Conservation (phyloP, 2,113 vertebrate species). For the Nothobranchius furzeri region DNA sequence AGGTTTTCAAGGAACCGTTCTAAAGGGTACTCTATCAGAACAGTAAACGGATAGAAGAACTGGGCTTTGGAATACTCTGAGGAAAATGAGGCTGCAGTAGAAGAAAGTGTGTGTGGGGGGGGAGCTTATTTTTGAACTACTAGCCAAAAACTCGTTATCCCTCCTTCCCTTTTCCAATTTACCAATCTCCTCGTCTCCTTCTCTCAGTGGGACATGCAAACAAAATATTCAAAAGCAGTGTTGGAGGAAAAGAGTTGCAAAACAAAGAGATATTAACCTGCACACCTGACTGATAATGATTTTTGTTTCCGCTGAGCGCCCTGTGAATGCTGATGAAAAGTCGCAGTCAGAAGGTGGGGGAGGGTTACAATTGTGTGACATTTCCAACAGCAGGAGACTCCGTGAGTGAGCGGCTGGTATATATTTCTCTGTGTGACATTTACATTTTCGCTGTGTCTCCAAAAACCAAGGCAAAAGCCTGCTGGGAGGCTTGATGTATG, state of each 20-base stretch:
- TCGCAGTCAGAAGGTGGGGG: background rate
- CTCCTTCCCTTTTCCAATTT: background rate
- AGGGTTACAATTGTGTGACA: conserved; percentile 26
- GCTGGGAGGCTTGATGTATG: conserved; percentile 17
- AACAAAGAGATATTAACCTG: conserved; percentile 12
- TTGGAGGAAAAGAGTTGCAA: conserved; percentile 20
- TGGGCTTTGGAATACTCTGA: conserved; percentile 14
- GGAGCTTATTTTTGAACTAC: background rate
- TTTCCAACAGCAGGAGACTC: conserved; percentile 12
- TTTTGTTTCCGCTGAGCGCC: background rate
- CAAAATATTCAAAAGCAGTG: conserved; percentile 33
- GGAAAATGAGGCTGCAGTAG: conserved; percentile 6
- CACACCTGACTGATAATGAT: conserved; percentile 7
- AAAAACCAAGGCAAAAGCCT: background rate
- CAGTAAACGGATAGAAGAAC: conserved; percentile 8
- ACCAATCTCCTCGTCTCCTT: background rate
- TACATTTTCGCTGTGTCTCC: conserved; percentile 20
- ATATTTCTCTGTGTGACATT: conserved; percentile 19
- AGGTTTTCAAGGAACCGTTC: conserved; percentile 47
- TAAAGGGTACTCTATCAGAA: conserved; percentile 31
- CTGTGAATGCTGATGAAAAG: conserved; percentile 14
- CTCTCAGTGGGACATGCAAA: background rate
- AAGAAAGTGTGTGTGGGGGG: background rate
- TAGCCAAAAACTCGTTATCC: background rate
- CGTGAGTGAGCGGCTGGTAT: background rate